Evolutionary conservation across 2,113 vertebrate genomes (phyloP).

Genomic region (Nesoenas mayeri): DNA sequence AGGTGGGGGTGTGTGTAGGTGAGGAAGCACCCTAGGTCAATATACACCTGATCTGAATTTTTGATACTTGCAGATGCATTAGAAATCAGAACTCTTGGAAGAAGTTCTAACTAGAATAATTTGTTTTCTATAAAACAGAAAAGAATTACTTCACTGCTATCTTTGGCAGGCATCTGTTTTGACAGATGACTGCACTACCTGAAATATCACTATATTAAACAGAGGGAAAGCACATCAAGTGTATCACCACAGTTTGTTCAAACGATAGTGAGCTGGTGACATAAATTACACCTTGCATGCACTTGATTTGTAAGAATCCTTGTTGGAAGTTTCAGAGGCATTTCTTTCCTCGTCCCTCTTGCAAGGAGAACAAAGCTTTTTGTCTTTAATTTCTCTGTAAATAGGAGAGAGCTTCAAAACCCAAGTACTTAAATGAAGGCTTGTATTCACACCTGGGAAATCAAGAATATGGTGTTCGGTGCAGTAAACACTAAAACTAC

Average conservation of each 20-base stretch:
- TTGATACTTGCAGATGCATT: background rate
- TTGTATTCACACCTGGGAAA: no score
- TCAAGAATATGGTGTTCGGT: no score
- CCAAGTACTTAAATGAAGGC: background rate
- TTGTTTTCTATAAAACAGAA: background rate
- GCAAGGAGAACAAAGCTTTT: background rate
- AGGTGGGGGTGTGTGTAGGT: background rate
- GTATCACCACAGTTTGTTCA: background rate
- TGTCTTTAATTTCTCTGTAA: background rate
- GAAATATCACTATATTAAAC: background rate
- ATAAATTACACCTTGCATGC: background rate
- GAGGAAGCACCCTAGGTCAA: background rate
- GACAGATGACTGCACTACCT: no score
- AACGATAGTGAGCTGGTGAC: rapidly evolving
- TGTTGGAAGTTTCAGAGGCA: background rate
- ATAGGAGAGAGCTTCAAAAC: background rate
- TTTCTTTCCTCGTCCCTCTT: background rate
- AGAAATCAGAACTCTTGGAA: background rate
- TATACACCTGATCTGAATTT: background rate
- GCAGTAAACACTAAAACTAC: no score
- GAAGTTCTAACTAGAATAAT: background rate
- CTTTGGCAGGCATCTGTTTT: background rate
- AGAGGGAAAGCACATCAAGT: background rate
- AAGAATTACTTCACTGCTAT: background rate
- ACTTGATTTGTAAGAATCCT: background rate